A percentile compares a stretch with the other conserved stretches of the same genome.
These are phyloP conservation scores for Eupeodes corollae DNA, from an alignment of 1,140 invertebrate genomes.

Conservation along the genomic window DNA sequence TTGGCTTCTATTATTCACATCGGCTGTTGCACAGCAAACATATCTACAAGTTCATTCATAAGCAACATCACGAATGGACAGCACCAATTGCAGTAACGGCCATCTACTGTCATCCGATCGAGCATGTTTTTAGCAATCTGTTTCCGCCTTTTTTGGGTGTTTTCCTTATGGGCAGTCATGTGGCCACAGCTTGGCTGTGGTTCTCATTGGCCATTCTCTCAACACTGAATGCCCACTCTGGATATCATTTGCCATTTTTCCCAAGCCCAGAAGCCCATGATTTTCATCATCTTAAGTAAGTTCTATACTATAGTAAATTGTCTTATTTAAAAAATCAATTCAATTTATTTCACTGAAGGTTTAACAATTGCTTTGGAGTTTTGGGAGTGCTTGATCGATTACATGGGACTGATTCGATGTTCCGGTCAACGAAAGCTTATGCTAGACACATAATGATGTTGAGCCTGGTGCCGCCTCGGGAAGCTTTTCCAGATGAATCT, in stretches of 20 bases:
- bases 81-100: conserved; percentile 71
- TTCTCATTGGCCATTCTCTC: conserved; percentile 66
- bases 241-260: conserved; percentile 81
- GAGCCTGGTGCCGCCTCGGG: conserved; percentile 61
- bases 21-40: conserved; percentile 64
- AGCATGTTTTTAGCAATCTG: conserved; percentile 75
- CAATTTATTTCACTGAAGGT: conserved; percentile 42
- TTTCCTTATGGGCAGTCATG: conserved; percentile 67
- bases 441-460: conserved; percentile 68
- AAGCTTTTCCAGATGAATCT: conserved; percentile 58
- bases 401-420: conserved; percentile 72
- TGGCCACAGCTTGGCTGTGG: conserved; percentile 74
- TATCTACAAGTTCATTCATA: conserved; percentile 76
- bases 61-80: conserved; percentile 80
- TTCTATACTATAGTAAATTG: not conserved
- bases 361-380: conserved; percentile 78
- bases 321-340: not conserved
- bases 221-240: conserved; percentile 76
- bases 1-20: conserved; percentile 81
- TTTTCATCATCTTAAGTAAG: conserved; percentile 79
- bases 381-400: conserved; percentile 72
- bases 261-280: conserved; percentile 85
- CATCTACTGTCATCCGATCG: conserved; percentile 78
- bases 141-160: conserved; percentile 71
- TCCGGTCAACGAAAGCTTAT: conserved; percentile 61